Percentiles rank a stretch among this genome's conserved stretches.
phyloP scores from a whole-genome alignment of 2,888 invertebrate species.

The Pandemis cinnamomeana region DNA sequence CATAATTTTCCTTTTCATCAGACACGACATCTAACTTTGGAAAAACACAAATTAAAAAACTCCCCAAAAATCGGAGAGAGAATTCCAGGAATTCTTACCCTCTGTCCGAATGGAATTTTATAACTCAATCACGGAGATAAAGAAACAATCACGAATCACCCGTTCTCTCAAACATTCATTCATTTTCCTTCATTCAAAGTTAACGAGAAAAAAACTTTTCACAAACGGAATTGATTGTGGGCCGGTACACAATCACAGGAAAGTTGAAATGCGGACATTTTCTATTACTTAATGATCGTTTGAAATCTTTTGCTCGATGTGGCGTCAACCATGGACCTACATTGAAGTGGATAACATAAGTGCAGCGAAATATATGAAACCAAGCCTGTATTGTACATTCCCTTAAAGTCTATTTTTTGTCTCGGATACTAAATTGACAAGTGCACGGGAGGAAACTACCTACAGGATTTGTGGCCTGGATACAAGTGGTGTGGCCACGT shows the following conservation, averaged over 20 bases:
- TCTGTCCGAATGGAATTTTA: constrained; percentile 37
- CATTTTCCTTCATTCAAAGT: constrained; percentile 31
- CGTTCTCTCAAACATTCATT: constrained; percentile 36
- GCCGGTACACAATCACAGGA: constrained; percentile 21
- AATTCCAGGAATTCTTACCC: constrained; percentile 25
- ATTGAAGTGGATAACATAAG: no score
- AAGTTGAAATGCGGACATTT: constrained; percentile 13
- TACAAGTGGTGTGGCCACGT: no score
- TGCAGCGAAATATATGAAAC: no score
- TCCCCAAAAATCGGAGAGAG: constrained; percentile 1
- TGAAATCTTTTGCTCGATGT: neutral
- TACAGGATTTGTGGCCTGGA: no score
- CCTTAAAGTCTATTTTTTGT: no score
- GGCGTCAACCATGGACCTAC: neutral
- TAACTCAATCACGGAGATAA: constrained; percentile 38
- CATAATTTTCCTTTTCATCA: neutral
- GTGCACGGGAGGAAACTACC: no score
- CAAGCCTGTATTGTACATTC: no score
- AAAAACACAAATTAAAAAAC: constrained; percentile 6
- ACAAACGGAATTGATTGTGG: constrained; percentile 28
- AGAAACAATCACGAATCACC: constrained; percentile 41
- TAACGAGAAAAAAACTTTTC: constrained; percentile 30
- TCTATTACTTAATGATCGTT: constrained; percentile 1
- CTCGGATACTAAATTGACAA: no score
- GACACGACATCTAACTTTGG: constrained; percentile 1